Evolutionary conservation across 2,113 vertebrate species (phyloP), one percentile per base, ranked within the genome.

Genomic region (Gopherus flavomarginatus): DNA sequence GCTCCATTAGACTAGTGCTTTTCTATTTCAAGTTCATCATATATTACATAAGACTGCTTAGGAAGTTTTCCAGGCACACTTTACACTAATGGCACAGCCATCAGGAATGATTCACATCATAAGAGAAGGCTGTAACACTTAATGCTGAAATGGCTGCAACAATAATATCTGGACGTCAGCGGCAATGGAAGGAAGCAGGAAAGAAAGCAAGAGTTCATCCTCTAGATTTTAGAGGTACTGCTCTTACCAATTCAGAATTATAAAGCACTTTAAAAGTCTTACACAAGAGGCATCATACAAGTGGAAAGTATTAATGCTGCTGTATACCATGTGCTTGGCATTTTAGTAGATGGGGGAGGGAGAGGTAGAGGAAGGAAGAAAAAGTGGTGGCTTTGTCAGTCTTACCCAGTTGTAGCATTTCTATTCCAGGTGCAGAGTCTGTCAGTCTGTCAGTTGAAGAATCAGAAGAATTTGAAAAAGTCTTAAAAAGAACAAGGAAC

Each of bases 361-460:
- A 35, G 77, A 35, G 9, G 89, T 59, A 93, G 56, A 88, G 49
- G 21, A 93, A 83, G 0, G 0, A 94, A 92, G 81, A 85, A 86
- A 8, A 91, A 96, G 21, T 26, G 44, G 4, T 31, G 87, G 86
- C 4, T 83, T 65, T 16, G 13, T 12, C 50, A 90, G 75, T 53
- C 98, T 98, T 96, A 98, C 98, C 98, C 57, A 94, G 38, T 54
- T 97, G 92, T 50, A 96, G 90, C 91, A 94, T 97, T 87, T 96
- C 97, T 93, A n/a, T 83, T 35, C 81, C 90, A 83, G 83, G 44
- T 29, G 53, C 57, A 96, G 96, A 93, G 87, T 26, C 12, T 53
- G 50, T 52, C 69, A 92, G 93, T 95, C 91, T 97, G 95, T 77
- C 78, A 89, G 78, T 29, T 3, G 90, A 86, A 83, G 78, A 81